phyloP scores from a whole-genome alignment of 2,113 vertebrate species.

The Ellobius talpinus region DNA sequence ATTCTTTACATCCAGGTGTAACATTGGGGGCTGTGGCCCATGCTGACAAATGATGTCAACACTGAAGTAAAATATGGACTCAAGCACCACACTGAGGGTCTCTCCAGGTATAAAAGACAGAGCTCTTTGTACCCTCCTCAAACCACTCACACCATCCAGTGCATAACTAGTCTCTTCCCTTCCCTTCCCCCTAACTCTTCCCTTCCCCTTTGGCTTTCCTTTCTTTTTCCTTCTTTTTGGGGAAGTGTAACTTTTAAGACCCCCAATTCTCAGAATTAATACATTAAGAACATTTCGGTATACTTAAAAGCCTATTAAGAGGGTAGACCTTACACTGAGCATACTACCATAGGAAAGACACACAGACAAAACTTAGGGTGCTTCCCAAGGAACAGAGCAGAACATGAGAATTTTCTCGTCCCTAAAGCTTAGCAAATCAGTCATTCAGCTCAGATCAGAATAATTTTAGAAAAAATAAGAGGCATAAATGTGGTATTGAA shows the following conservation, averaged over 20 bases:
- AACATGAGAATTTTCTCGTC: background rate
- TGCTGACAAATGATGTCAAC: background rate
- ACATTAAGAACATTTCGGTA: slow-evolving; percentile 11
- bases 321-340: background rate
- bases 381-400: background rate
- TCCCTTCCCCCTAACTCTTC: background rate
- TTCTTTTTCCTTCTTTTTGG: background rate
- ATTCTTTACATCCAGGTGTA: background rate
- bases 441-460: background rate
- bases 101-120: background rate
- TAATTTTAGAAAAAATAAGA: slow-evolving; percentile 32
- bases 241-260: background rate
- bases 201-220: background rate
- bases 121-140: background rate
- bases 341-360: background rate
- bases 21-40: background rate
- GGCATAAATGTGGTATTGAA: background rate
- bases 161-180: background rate
- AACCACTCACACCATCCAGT: background rate
- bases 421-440: background rate
- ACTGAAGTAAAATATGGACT: background rate
- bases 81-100: background rate
- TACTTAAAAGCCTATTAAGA: background rate
- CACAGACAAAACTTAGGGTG: background rate
- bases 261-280: background rate